phyloP scores from a whole-genome alignment of 2,797 vertebrate genomes.

The Cottoperca gobio region DNA sequence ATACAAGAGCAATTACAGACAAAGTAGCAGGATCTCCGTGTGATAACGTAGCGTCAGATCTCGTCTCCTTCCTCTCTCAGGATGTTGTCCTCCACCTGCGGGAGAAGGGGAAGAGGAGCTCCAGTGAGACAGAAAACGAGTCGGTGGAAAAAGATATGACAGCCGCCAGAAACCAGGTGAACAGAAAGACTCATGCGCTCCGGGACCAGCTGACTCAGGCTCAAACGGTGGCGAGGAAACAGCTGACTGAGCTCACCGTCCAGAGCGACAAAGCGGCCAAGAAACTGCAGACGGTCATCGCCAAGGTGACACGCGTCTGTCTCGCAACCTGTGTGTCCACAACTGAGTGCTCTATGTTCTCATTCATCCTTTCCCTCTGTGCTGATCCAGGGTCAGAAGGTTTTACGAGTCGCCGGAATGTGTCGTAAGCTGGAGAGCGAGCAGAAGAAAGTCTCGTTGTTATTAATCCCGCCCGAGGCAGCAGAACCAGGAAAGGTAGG shows the following conservation, averaged over 20 bases:
- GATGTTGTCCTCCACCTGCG: rapidly evolving
- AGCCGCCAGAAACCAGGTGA: neutral
- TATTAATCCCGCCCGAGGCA: no score
- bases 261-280: neutral
- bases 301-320: constrained; percentile 36
- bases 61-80: constrained; percentile 34
- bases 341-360: neutral
- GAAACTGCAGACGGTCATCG: constrained; percentile 28
- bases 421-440: constrained; percentile 40
- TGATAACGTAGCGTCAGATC: no score
- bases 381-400: constrained; percentile 55
- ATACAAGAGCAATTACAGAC: no score
- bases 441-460: neutral
- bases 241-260: constrained; percentile 33
- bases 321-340: neutral
- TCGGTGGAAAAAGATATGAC: neutral
- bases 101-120: rapidly evolving
- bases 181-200: neutral
- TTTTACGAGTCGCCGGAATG: constrained; percentile 22
- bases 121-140: neutral
- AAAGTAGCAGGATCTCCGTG: no score
- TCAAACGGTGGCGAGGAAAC: neutral
- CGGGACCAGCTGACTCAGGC: neutral
- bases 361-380: neutral
- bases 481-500: no score